These are phyloP conservation scores for Fregetta grallaria DNA, from an alignment of 2,113 vertebrate genomes.

Conservation along the genomic window DNA sequence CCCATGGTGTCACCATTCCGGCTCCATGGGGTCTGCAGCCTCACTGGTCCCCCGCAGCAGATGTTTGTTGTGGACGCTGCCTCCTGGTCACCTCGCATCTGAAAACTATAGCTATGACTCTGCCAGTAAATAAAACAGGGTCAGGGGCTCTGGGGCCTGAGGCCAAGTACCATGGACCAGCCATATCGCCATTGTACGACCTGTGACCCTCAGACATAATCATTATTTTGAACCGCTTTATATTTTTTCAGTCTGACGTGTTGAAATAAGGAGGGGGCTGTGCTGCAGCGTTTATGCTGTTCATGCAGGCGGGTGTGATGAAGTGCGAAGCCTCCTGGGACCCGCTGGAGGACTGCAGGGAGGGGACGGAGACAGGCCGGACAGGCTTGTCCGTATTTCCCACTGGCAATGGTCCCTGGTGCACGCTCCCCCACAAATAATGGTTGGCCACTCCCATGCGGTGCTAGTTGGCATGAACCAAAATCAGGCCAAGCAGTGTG, in stretches of 20 bases:
- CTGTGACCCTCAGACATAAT: neutral
- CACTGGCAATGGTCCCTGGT: neutral
- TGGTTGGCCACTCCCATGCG: neutral
- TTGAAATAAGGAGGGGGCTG: neutral
- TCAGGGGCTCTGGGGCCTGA: neutral
- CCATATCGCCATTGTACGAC: accelerated
- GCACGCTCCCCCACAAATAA: neutral
- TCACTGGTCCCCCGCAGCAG: neutral
- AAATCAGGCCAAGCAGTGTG: neutral
- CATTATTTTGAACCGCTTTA: neutral
- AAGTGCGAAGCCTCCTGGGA: neutral
- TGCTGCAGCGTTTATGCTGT: neutral
- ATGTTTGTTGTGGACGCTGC: neutral
- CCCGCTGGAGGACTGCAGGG: neutral
- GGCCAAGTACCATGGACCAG: neutral
- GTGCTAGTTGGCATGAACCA: neutral
- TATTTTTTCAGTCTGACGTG: neutral
- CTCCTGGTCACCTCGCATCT: neutral
- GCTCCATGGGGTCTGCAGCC: neutral
- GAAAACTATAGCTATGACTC: neutral
- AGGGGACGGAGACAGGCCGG: accelerated
- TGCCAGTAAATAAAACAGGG: neutral
- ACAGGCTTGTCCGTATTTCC: neutral
- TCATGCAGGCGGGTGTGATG: neutral
- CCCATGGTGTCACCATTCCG: neutral